A percentile compares a stretch with the other conserved stretches of the same genome.
Conservation (phyloP, 2,113 vertebrate species). For the Bos indicus region DNA sequence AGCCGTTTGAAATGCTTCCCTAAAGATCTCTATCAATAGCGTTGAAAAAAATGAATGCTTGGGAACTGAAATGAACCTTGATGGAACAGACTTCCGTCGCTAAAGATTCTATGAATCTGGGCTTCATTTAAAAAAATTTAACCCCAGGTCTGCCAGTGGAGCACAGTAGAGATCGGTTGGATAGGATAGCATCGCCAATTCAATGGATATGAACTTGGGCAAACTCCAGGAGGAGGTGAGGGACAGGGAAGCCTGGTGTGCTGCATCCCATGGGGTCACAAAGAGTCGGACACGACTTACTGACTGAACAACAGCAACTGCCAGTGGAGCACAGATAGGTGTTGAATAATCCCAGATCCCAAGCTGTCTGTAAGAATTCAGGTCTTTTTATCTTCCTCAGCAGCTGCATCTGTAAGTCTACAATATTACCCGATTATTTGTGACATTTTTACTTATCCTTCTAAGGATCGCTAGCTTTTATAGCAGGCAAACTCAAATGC, state of each 20-base stretch:
- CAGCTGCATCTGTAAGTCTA: accelerated
- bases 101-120: not conserved
- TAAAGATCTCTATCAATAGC: not conserved
- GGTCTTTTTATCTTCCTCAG: no score
- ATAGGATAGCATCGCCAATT: not conserved
- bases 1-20: slow-evolving; percentile 6
- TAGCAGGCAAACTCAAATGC: no score
- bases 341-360: not conserved
- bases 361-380: not conserved
- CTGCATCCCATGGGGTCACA: not conserved
- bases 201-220: not conserved
- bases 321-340: accelerated
- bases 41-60: not conserved
- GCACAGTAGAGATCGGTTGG: not conserved
- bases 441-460: not conserved
- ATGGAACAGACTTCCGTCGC: not conserved
- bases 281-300: accelerated
- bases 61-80: not conserved
- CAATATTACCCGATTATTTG: accelerated
- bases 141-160: not conserved
- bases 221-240: not conserved
- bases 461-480: not conserved
- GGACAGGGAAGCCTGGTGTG: not conserved
- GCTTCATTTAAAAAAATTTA: not conserved
- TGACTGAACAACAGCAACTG: not conserved